A percentile compares a stretch with the other conserved stretches of the same genome.
Evolutionary conservation across 1,140 invertebrate species (phyloP).

Genomic region (Galleria mellonella): DNA sequence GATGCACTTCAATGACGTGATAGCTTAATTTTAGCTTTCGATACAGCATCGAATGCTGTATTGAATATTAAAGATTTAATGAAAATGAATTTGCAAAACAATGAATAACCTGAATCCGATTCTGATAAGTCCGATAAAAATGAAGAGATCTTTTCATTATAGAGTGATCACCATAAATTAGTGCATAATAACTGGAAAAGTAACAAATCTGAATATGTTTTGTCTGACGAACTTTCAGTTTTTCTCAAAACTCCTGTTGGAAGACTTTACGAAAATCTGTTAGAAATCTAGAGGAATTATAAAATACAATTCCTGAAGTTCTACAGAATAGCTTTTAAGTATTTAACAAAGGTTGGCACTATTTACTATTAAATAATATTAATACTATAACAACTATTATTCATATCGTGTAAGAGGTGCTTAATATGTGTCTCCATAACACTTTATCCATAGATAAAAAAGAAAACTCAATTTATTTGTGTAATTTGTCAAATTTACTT

Average conservation of each 20-base stretch:
- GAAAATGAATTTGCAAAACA: conserved; percentile 1
- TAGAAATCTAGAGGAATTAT: no score
- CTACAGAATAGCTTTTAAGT: neutral
- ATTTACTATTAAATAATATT: no score
- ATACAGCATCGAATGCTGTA: no score
- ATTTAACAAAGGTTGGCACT: no score
- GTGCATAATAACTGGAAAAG: neutral
- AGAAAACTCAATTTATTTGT: conserved; percentile 1
- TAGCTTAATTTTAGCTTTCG: conserved; percentile 5
- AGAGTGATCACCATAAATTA: neutral
- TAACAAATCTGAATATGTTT: neutral
- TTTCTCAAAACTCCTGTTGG: neutral
- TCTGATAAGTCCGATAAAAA: neutral
- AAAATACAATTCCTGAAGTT: neutral
- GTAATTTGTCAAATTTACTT: neutral
- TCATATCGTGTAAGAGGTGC: no score
- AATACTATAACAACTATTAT: no score
- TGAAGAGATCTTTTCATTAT: neutral
- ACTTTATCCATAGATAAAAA: no score
- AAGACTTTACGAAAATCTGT: neutral
- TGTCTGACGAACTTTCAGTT: neutral
- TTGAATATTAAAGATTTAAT: conserved; percentile 9
- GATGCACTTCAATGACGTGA: conserved; percentile 8
- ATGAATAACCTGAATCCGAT: neutral
- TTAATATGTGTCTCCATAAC: no score